Evolutionary conservation across 2,113 vertebrate genomes (phyloP).

Genomic region (Xiphophorus maculatus): DNA sequence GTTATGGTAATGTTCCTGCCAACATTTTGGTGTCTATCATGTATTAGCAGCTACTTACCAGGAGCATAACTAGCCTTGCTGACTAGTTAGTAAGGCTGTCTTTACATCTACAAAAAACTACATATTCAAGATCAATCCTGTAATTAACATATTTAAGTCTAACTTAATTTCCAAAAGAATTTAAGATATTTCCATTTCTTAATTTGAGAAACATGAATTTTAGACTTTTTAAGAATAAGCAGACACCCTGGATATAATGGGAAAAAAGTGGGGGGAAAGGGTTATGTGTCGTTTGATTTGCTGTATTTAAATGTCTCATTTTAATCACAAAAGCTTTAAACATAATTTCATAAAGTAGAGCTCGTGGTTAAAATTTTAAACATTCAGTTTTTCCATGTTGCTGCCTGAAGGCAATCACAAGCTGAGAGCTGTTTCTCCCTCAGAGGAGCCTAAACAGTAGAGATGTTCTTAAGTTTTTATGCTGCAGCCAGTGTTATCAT

Average conservation of each 20-base stretch:
- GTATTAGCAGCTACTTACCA: too few relatives aligned
- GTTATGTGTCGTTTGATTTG: background rate
- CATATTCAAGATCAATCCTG: too few relatives aligned
- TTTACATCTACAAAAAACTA: too few relatives aligned
- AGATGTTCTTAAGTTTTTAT: background rate
- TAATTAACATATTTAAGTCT: too few relatives aligned
- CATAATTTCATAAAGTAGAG: conserved; percentile 15
- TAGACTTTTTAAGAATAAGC: background rate
- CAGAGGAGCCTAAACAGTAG: conserved; percentile 22
- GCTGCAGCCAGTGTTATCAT: background rate
- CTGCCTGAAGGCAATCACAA: conserved; percentile 16
- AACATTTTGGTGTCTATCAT: too few relatives aligned
- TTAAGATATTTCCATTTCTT: too few relatives aligned
- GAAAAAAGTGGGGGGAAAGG: too few relatives aligned
- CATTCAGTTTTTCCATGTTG: conserved; percentile 16
- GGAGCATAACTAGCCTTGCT: too few relatives aligned
- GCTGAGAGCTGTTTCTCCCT: conserved; percentile 2
- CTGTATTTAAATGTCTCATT: background rate
- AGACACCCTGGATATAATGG: too few relatives aligned
- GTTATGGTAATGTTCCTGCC: too few relatives aligned
- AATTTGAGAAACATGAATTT: background rate
- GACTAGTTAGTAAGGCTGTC: too few relatives aligned
- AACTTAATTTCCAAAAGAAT: too few relatives aligned
- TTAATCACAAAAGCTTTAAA: conserved; percentile 4
- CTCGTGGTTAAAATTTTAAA: background rate